These are phyloP conservation scores for Amphipyra tragopoginis DNA, from an alignment of 2,888 invertebrate genomes.

Conservation along the genomic window DNA sequence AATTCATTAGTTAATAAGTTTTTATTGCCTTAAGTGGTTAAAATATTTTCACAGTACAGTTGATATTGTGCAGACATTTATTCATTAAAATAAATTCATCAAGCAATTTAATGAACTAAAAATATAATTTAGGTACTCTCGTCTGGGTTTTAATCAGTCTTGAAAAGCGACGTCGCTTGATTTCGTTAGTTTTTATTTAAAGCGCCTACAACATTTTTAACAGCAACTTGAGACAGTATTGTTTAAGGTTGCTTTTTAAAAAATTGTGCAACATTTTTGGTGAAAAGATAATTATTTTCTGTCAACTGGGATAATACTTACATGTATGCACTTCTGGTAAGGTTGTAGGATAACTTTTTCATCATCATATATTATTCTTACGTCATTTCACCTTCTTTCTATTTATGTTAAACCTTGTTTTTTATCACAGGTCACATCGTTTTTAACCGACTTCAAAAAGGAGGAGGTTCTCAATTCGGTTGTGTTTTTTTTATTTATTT, in stretches of 20 bases:
- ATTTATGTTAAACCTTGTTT: too few species aligned
- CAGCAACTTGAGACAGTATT: constrained; percentile 17
- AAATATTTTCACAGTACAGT: constrained; percentile 8
- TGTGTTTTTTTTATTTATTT: too few species aligned
- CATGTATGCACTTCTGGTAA: background rate
- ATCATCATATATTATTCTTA: too few species aligned
- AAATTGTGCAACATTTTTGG: background rate
- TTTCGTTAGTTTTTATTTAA: constrained; percentile 5
- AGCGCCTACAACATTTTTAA: constrained; percentile 26
- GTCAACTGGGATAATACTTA: background rate
- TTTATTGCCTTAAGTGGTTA: constrained; percentile 4
- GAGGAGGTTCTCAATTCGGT: too few species aligned
- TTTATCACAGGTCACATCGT: too few species aligned
- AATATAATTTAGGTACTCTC: constrained; percentile 6
- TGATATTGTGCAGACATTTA: constrained; percentile 5
- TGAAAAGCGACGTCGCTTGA: background rate
- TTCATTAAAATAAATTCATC: constrained; percentile 18
- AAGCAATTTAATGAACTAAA: constrained; percentile 8
- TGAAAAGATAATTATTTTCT: background rate
- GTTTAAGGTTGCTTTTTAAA: constrained; percentile 2
- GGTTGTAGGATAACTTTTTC: too few species aligned
- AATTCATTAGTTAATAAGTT: too few species aligned
- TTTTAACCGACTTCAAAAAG: too few species aligned
- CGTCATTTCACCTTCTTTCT: too few species aligned
- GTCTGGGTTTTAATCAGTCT: background rate